Percentiles rank a stretch among this genome's conserved stretches.
Evolutionary conservation across 2,888 invertebrate genomes (phyloP).

Genomic region (Papilio gigon): DNA sequence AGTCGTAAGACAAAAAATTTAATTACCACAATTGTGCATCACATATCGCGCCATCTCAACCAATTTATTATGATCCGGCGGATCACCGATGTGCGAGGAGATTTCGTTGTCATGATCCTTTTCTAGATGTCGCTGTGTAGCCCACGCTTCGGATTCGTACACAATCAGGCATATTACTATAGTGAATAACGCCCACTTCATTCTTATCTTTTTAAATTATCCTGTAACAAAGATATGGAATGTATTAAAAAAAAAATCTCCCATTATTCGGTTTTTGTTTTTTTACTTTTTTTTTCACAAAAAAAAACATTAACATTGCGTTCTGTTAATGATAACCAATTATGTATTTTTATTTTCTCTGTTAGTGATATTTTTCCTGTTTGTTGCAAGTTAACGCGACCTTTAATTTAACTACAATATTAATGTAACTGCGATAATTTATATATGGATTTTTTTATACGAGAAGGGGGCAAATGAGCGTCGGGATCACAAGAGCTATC

Average conservation of each 20-base stretch:
- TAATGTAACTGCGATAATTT: too few relatives aligned
- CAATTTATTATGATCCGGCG: conserved; percentile 83
- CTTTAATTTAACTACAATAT: not conserved
- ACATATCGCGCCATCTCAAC: conserved; percentile 88
- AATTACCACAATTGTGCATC: conserved; percentile 85
- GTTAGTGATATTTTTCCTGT: conserved; percentile 23
- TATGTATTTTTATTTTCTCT: conserved; percentile 9
- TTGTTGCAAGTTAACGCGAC: not conserved
- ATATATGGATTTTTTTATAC: too few relatives aligned
- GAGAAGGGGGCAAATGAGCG: too few relatives aligned
- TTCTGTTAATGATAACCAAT: not conserved
- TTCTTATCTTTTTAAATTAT: conserved; percentile 32
- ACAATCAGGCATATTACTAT: conserved; percentile 45
- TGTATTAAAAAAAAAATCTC: too few relatives aligned
- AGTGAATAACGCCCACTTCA: conserved; percentile 47
- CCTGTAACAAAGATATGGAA: conserved; percentile 37
- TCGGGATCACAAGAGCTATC: too few relatives aligned
- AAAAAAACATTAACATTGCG: not conserved
- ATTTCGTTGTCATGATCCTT: conserved; percentile 59
- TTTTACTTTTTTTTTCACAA: not conserved
- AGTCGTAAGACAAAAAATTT: not conserved
- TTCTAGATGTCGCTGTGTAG: conserved; percentile 8
- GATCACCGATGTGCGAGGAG: conserved; percentile 55
- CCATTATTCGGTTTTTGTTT: too few relatives aligned
- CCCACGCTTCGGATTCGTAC: conserved; percentile 45